A percentile compares a stretch with the other conserved stretches of the same genome.
Evolutionary conservation across 2,888 invertebrate genomes (phyloP).

Genomic region (Hylaea fasciaria): DNA sequence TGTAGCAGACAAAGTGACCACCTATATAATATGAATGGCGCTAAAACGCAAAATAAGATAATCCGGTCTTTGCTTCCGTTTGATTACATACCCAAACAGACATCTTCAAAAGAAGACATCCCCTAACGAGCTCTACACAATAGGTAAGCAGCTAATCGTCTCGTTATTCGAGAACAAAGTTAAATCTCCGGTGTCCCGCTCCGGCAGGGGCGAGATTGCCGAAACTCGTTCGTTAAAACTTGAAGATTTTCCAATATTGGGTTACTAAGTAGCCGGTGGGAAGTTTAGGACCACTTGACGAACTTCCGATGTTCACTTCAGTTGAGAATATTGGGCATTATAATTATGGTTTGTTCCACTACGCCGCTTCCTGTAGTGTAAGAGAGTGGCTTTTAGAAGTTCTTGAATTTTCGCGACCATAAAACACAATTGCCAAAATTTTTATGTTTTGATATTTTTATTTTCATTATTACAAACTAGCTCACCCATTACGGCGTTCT

Average conservation of each 20-base stretch:
- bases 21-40: no score
- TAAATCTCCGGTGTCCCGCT: conserved; percentile 1
- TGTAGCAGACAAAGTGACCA: no score
- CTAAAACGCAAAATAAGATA: no score
- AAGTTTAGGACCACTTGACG: conserved; percentile 3
- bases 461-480: no score
- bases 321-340: neutral
- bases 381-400: no score
- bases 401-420: no score
- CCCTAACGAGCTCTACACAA: neutral
- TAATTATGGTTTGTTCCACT: neutral
- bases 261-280: conserved; percentile 19
- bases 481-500: no score
- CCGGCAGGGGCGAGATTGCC: conserved; percentile 4
- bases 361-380: no score
- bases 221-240: conserved; percentile 30
- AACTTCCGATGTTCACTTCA: conserved; percentile 1
- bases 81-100: no score
- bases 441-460: no score
- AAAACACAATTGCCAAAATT: no score
- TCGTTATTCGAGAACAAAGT: conserved; percentile 3
- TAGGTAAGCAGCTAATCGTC: neutral
- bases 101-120: neutral
- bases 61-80: no score
- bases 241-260: conserved; percentile 26